Base-by-base conservation (phyloP, 2,888 invertebrate genomes). In the Celastrina argiolus region DNA sequence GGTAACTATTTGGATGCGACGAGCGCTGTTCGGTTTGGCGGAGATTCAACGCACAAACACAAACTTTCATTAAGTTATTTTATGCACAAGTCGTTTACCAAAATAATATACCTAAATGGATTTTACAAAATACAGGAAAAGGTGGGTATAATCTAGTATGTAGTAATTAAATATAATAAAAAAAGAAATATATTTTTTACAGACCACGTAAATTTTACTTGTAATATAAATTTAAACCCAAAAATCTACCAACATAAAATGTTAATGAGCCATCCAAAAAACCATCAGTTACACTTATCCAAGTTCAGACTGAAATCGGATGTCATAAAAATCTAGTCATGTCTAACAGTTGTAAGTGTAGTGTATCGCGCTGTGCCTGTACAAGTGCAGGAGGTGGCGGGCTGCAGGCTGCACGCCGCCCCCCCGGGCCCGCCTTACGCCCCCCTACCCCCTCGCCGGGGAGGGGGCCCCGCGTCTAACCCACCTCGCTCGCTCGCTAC, bases 341-440 rank as follows among this genome's bases (percentile, higher is more conserved):
- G 51, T 51, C 51, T 51, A 51, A 22, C 51, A 22, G 22, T 51
- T 51, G 63, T 66, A 66, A 69, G 68, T 69, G 69, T 68, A 68
- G 69, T 68, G 72, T 70, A 64, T 51, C 63, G 64, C 65, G 67
- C 68, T 28, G 68, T 71, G 69, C 69, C 68, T 66, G 71, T 72
- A 63, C 68, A 70, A 70, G 71, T 75, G 75, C 74, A 79, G 81
- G 84, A 82, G 85, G 84, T 75, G 79, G 74, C 74, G 75, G 75
- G 75, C 73, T 79, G 81, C 84, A 81, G 78, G 77, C 83, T 82
- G 81, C 81, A 81, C 80, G 76, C 82, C 83, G 82, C 85, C 84
- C 87, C 87, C 87, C 85, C 82, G 77, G 78, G 78, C 78, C 84
- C 87, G 86, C 87, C 87, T 84, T 81, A 76, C 80, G 78, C 76